Conservation (phyloP, 2,888 invertebrate genomes). For the Candidula unifasciata region DNA sequence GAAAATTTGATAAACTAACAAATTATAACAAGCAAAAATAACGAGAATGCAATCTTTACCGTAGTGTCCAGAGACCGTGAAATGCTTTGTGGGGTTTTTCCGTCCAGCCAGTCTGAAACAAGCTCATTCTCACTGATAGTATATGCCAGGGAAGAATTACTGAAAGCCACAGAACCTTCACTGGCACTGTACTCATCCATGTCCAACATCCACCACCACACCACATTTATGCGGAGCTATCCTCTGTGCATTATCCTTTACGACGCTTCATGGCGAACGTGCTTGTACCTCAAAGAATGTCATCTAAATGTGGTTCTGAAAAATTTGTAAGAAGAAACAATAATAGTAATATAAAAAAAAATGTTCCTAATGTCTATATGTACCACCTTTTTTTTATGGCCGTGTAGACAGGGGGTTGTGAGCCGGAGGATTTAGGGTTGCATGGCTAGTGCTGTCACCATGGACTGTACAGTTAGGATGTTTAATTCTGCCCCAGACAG, state of each 20-base stretch:
- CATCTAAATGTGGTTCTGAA: neutral
- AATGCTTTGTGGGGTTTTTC: slow-evolving; percentile 34
- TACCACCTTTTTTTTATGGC: too few relatives aligned
- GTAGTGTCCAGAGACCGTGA: neutral
- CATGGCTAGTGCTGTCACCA: too few relatives aligned
- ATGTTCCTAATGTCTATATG: too few relatives aligned
- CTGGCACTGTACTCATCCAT: slow-evolving; percentile 42
- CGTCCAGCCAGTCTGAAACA: slow-evolving; percentile 43
- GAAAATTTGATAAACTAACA: too few relatives aligned
- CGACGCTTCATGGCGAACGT: neutral
- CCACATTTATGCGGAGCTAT: neutral
- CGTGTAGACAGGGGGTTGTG: too few relatives aligned
- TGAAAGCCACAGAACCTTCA: slow-evolving; percentile 37
- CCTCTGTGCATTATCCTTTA: neutral
- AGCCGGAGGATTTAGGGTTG: too few relatives aligned
- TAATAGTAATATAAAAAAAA: too few relatives aligned
- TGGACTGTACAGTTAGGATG: too few relatives aligned
- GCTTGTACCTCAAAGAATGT: neutral
- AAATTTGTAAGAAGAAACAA: too few relatives aligned
- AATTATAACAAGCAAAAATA: too few relatives aligned
- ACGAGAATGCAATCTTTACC: neutral
- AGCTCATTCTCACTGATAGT: slow-evolving; percentile 42
- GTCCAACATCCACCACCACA: neutral
- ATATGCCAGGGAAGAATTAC: slow-evolving; percentile 43
- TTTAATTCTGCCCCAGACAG: too few relatives aligned